Base-by-base conservation (phyloP, 2,797 vertebrate genomes). In the Cossypha heuglini region DNA sequence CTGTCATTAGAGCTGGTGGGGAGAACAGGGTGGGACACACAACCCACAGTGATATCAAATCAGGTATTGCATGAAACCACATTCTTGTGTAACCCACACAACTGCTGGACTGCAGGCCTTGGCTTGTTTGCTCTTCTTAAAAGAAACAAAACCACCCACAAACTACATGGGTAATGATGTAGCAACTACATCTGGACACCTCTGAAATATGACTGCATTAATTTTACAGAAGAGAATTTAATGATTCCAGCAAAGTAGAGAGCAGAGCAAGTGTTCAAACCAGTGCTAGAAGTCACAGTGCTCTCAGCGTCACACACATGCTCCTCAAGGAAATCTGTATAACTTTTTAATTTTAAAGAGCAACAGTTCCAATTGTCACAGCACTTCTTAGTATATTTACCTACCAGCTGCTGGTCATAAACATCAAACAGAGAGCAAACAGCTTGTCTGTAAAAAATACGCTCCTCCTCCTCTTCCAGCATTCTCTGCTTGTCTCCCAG, bases 251-350 rank as follows among this genome's bases (percentile, higher is more conserved):
- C 17, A 33, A 67, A 81, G 21, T 3, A 79, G n/a, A 76, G 24
- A 75, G 54, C 10, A 86, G n/a, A 86, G 37, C 0, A 1, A 49
- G 26, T 4, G 8, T 29, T 48, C 35, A 42, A 64, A 58, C 5
- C 11, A 68, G 14, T 0, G 0, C 35, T 16, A 31, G n/a, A 74
- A 77, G 16, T 45, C 42, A 48, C 2, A 2, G 43, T 0, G 0
- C 46, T 88, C 45, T 55, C 3, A 5, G 33, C 0, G 0, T 45
- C 80, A 90, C 29, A 42, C 0, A 0, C 6, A 0, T 43, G 25
- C 54, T 80, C 48, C 45, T 90, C 68, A 24, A 84, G 31, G 51
- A 88, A 86, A 91, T 54, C 6, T 57, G 24, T 24, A 0, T 11
- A 5, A n/a, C 54, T 83, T 75, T 81, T 86, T 63, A 3, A 10